Base-by-base conservation (phyloP, 2,797 vertebrate genomes). In the Notamacropus eugenii region DNA sequence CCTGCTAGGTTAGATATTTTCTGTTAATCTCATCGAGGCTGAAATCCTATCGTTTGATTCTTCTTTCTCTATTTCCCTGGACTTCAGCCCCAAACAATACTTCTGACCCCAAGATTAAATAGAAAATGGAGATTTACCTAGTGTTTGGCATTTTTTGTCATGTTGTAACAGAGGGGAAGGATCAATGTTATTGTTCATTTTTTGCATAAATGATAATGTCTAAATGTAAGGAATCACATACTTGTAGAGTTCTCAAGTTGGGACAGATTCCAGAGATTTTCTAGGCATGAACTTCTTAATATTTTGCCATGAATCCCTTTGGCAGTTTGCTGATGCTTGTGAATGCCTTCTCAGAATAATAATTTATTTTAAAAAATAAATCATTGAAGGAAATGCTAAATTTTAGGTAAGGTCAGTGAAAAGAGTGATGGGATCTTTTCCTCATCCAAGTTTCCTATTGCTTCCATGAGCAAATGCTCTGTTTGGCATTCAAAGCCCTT, bases 1-100 rank as follows among this genome's bases (percentile, higher is more conserved):
- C 94, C 90, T 96, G 29, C 96, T 95, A 90, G 27, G n/a, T 90
- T 96, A 50, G 74, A 22, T 93, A 59, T 31, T 95, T 93, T 96
- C 82, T 24, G 91, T n/a, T 95, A 94, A 93, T 96, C 87, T 87
- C 34, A 54, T 90, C 28, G 0, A 92, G 27, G 5, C 59, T 91
- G 27, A 74, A 91, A 14, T 94, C 95, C 67, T 92, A 62, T 46
- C 1, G 27, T 92, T 97, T 57, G 46, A 50, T 0, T 0, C 5
- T 54, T 62, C 62, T 74, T 91, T 57, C 57, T 14, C 27, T 55
- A 22, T 9, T 50, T 62, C 28, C 5, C 52, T 46, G 16, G 90
- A 90, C 40, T 93, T 40, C 27, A 12, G 0, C 10, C 31, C 16
- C n/a, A 92, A 0, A 82, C 3, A 56, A 74, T n/a, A 28, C 56